Conservation (phyloP, 2,113 vertebrate species). For the Chloropsis hardwickii region DNA sequence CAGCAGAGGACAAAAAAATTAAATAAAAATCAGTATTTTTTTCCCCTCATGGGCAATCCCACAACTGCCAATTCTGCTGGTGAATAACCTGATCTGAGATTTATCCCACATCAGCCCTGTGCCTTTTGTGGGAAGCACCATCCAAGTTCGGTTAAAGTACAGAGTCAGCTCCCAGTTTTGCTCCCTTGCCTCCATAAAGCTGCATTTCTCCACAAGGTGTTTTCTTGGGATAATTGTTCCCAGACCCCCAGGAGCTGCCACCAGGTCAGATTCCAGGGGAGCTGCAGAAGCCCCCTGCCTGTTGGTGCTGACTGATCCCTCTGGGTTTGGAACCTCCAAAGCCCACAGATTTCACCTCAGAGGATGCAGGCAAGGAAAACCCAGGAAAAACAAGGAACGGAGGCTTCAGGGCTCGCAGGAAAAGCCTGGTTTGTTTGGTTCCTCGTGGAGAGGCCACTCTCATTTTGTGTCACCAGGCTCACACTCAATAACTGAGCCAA, state of each 20-base stretch:
- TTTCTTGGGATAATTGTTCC: not conserved
- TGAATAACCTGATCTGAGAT: not conserved
- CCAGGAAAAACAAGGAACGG: not conserved
- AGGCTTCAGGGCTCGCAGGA: not conserved
- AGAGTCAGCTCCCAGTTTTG: not conserved
- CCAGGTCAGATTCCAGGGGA: not conserved
- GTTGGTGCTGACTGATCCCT: not conserved
- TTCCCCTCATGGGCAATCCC: not conserved
- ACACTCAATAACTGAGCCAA: too few species aligned
- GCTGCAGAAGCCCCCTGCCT: not conserved
- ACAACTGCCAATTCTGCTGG: not conserved
- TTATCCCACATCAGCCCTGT: not conserved
- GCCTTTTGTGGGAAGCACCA: not conserved
- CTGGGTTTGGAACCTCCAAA: not conserved
- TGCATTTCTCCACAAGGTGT: not conserved
- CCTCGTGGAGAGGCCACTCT: not conserved
- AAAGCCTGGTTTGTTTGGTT: not conserved
- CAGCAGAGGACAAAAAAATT: not conserved
- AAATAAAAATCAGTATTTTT: not conserved
- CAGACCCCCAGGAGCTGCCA: not conserved
- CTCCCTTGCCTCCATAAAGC: not conserved
- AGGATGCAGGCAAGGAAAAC: accelerated
- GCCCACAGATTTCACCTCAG: too few species aligned
- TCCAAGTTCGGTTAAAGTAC: accelerated
- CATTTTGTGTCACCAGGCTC: accelerated